These are phyloP conservation scores for Opisthocomus hoazin DNA, from an alignment of 2,113 vertebrate genomes.

Conservation along the genomic window DNA sequence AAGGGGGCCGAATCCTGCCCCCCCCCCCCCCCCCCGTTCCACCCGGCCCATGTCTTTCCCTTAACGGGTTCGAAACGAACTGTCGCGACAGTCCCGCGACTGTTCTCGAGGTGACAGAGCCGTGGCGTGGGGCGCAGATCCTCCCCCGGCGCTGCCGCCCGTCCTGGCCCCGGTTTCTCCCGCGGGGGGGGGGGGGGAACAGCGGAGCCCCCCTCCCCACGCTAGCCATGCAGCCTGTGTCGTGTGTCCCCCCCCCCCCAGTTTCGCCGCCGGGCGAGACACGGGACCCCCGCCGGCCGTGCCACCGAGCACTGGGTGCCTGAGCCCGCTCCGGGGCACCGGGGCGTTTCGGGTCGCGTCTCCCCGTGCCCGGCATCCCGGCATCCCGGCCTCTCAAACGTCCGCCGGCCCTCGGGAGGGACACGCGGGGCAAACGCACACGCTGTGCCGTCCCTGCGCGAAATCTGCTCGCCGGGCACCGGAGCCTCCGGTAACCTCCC, in stretches of 20 bases:
- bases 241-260: too few relatives aligned
- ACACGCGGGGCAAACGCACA: background rate
- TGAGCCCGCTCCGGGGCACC: background rate
- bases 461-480: background rate
- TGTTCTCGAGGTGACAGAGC: slow-evolving; percentile 51
- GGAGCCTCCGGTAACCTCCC: background rate
- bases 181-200: background rate
- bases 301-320: background rate
- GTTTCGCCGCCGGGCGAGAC: background rate
- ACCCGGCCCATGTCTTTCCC: background rate
- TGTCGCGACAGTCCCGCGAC: slow-evolving; percentile 10
- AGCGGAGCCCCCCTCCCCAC: background rate
- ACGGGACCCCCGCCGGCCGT: background rate
- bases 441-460: background rate
- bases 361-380: background rate
- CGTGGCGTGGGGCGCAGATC: background rate
- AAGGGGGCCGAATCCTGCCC: background rate
- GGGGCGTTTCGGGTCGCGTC: background rate
- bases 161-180: background rate
- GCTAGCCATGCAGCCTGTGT: too few relatives aligned
- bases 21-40: background rate
- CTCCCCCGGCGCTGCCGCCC: background rate
- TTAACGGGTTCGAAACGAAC: slow-evolving; percentile 51
- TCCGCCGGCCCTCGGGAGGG: background rate
- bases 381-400: background rate